Percentiles rank a stretch among this genome's conserved stretches.
phyloP scores from a whole-genome alignment of 2,797 vertebrate genomes.

The Bovichtus variegatus region DNA sequence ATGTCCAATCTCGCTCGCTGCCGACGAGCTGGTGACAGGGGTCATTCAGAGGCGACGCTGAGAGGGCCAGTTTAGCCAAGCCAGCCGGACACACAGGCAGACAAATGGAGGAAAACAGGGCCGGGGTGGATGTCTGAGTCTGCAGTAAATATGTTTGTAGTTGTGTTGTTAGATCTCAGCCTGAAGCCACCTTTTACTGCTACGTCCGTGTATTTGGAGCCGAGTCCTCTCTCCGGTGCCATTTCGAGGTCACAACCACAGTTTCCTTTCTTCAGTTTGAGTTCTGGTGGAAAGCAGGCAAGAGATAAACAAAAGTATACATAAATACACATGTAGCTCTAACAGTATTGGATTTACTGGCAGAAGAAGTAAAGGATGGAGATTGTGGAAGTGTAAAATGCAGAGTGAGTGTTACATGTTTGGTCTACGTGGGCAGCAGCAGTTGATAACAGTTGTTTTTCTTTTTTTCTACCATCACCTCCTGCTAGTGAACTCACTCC shows the following conservation, averaged over 20 bases:
- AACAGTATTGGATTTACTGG: background rate
- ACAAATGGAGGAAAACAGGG: slow-evolving; percentile 8
- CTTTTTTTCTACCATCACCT: slow-evolving; percentile 4
- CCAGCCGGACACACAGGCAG: slow-evolving; percentile 11
- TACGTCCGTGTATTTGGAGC: too few relatives aligned
- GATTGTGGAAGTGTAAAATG: slow-evolving; percentile 2
- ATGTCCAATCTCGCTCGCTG: slow-evolving; percentile 38
- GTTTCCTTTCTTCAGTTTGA: background rate
- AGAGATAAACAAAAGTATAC: background rate
- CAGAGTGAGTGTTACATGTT: slow-evolving; percentile 1
- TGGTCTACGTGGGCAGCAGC: slow-evolving; percentile 32
- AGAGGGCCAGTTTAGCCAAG: slow-evolving; percentile 35
- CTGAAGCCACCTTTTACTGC: slow-evolving; percentile 3
- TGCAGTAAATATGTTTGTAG: background rate
- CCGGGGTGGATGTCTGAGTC: slow-evolving; percentile 18
- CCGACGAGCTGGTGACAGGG: slow-evolving; percentile 43
- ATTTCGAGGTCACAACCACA: too few relatives aligned
- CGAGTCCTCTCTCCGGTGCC: too few relatives aligned
- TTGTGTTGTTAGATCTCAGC: slow-evolving; percentile 22
- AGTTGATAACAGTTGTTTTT: background rate
- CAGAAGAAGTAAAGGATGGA: background rate
- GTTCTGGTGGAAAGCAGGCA: background rate
- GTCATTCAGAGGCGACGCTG: slow-evolving; percentile 38
- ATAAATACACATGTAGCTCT: background rate
- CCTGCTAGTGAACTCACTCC: background rate